phyloP scores from a whole-genome alignment of 1,140 invertebrate genomes.

The Portunus trituberculatus region DNA sequence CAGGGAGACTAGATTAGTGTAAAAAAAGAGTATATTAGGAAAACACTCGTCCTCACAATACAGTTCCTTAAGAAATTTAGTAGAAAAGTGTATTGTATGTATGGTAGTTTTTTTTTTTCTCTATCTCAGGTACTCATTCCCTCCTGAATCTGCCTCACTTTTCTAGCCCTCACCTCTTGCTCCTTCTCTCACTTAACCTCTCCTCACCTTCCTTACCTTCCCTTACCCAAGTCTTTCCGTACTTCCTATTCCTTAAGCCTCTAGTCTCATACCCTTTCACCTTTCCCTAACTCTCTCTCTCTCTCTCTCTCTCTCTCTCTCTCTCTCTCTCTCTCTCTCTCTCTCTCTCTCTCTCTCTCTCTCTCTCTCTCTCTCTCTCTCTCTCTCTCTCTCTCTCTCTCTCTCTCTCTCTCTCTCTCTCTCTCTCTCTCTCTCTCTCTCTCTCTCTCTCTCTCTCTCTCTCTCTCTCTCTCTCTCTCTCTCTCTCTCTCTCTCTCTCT shows the following conservation, averaged over 20 bases:
- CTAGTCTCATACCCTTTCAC: too few species aligned
- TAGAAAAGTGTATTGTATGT: too few species aligned
- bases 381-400: neutral
- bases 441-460: neutral
- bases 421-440: neutral
- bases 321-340: neutral
- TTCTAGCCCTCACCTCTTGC: too few species aligned
- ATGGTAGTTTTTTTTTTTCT: too few species aligned
- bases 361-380: neutral
- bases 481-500: neutral
- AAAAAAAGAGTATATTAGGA: neutral
- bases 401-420: neutral
- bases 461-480: neutral
- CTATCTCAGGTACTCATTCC: too few species aligned
- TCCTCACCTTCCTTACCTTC: too few species aligned
- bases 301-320: neutral
- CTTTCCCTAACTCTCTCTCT: neutral
- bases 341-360: neutral
- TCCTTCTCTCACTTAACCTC: too few species aligned
- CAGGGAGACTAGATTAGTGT: too few species aligned
- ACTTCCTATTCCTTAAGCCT: too few species aligned
- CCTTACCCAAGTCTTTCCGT: too few species aligned
- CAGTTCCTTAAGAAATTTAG: neutral
- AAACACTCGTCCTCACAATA: neutral
- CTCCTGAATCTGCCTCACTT: too few species aligned